phyloP scores from a whole-genome alignment of 2,888 invertebrate species.

The Synanthedon tipuliformis region DNA sequence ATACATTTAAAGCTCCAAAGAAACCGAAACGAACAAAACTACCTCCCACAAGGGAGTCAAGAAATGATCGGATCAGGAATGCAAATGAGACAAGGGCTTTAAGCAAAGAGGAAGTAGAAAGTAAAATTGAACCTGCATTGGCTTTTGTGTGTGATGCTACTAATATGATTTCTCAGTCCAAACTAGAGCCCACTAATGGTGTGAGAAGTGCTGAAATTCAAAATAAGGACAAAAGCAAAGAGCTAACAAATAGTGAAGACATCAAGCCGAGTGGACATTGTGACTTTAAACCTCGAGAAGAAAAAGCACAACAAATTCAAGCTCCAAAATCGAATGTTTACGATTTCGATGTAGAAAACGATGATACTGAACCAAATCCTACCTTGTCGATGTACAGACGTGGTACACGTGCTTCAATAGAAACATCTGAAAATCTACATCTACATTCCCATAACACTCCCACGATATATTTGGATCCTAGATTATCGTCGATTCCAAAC shows the following conservation, averaged over 20 bases:
- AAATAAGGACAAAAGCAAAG: neutral
- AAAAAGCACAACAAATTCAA: neutral
- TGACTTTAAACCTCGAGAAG: no score
- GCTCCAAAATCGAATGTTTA: constrained; percentile 4
- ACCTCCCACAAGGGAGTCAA: no score
- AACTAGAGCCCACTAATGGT: neutral
- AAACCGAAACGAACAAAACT: neutral
- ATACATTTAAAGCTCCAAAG: neutral
- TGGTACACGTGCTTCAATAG: neutral
- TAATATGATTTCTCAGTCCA: neutral
- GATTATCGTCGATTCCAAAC: neutral
- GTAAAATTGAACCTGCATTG: no score
- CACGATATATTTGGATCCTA: neutral
- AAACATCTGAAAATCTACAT: neutral
- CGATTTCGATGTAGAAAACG: constrained; percentile 5
- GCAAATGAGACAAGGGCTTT: no score
- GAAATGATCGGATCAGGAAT: no score
- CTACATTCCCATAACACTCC: neutral
- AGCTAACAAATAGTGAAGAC: neutral
- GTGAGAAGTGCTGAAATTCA: neutral
- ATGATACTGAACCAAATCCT: neutral
- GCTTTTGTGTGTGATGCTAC: no score
- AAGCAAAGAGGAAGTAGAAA: no score
- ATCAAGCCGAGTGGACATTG: no score
- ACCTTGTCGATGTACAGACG: neutral